Evolutionary conservation across 2,888 invertebrate genomes (phyloP), one percentile per base, ranked within the genome.

Genomic region (Drosophila birchii): DNA sequence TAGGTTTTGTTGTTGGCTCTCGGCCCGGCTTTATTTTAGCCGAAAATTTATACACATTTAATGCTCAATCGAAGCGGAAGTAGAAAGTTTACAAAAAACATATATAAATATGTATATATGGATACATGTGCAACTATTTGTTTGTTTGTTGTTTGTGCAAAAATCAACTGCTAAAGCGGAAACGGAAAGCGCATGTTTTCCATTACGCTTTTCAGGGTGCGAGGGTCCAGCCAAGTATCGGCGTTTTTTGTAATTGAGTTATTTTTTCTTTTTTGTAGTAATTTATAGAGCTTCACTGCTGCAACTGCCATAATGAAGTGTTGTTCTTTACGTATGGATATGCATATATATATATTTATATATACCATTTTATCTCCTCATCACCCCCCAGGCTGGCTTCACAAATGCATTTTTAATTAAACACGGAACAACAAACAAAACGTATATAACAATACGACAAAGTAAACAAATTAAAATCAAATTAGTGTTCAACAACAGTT

Each of bases 41-140:
- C 67, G 36, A 75, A 83, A 83, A 86, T 81, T 61, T 62, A 82
- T 81, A 78, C 78, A 75, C 72, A 84, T 84, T 86, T 79, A 82
- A 80, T 80, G 76, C 80, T 88, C 86, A 82, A 86, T 88, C 80
- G 78, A 70, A 82, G 86, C 86, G 88, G 86, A 88, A 78, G 78
- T 80, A 75, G 83, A 80, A 81, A 78, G 63, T 68, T 74, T 47
- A n/a, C 51, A 43, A 49, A 59, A 67, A 64, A 58, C 38, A 43
- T 3, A 59, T n/a, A 16, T 9, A 49, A 20, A 49, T 12, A 16
- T 23, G 39, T n/a, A 49, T 45, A 20, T n/a, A 5, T 44, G 16
- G 23, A 5, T n/a, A n/a, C 23, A 3, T 53, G 38, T 32, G 11
- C 51, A 34, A 34, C 49, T 43, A 49, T 69, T 66, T 57, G 49